These are phyloP conservation scores for Polylopha cassiicola DNA, from an alignment of 2,888 invertebrate species.

Conservation along the genomic window DNA sequence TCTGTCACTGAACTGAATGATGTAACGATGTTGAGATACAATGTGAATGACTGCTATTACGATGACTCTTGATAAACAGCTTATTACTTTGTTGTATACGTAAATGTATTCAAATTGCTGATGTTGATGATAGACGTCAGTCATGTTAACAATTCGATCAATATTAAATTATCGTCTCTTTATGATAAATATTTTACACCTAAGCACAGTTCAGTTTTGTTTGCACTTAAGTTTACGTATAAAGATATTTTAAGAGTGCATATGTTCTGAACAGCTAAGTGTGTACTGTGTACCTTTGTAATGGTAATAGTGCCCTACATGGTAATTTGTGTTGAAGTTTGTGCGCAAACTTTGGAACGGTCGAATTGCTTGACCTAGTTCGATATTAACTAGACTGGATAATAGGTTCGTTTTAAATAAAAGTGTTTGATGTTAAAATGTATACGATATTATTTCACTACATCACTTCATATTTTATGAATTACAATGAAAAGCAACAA, in stretches of 20 bases:
- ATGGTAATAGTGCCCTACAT: conserved; percentile 16
- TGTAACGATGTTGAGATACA: conserved; percentile 53
- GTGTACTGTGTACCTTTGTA: conserved; percentile 4
- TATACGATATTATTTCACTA: too few relatives aligned
- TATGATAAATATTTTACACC: too few relatives aligned
- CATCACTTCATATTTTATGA: background rate
- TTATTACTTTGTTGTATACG: conserved; percentile 19
- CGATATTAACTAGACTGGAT: conserved; percentile 12
- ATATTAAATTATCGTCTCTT: too few relatives aligned
- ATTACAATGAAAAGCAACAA: background rate
- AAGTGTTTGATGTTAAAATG: too few relatives aligned
- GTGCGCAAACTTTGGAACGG: conserved; percentile 16
- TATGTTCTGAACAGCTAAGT: too few relatives aligned
- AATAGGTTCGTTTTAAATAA: too few relatives aligned
- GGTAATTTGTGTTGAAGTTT: conserved; percentile 19
- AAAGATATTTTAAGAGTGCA: too few relatives aligned
- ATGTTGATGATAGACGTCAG: too few relatives aligned
- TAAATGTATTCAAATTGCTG: conserved; percentile 7
- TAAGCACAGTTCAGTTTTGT: too few relatives aligned
- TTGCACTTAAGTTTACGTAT: too few relatives aligned
- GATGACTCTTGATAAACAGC: conserved; percentile 21
- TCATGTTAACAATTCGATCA: too few relatives aligned
- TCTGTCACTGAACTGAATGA: conserved; percentile 63
- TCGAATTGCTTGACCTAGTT: conserved; percentile 17
- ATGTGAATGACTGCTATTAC: conserved; percentile 43